A percentile compares a stretch with the other conserved stretches of the same genome.
phyloP scores from a whole-genome alignment of 64 coral and sea anemone species.

The Actinia tenebrosa region DNA sequence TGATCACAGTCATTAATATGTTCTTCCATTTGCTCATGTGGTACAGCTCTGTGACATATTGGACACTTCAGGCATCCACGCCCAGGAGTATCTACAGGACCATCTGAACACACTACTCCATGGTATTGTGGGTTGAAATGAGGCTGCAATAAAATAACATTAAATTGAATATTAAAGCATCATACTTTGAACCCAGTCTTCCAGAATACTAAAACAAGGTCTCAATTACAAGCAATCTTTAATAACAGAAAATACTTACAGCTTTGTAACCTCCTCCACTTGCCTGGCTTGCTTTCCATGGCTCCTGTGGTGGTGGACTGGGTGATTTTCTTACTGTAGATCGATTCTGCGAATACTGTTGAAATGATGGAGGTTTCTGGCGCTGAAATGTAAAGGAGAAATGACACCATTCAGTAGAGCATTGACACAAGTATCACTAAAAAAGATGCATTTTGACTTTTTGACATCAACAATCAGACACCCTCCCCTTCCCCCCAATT shows the following conservation, averaged over 20 bases:
- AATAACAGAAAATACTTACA: background rate
- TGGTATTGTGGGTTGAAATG: background rate
- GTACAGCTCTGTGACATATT: slow-evolving; percentile 26
- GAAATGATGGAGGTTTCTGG: background rate
- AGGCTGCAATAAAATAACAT: background rate
- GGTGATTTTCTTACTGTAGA: background rate
- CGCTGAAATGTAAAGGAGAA: background rate
- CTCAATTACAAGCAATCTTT: background rate
- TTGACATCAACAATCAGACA: too few relatives aligned
- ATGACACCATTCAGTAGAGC: background rate
- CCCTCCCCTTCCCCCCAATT: too few relatives aligned
- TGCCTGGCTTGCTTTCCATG: slow-evolving; percentile 16
- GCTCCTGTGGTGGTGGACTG: background rate
- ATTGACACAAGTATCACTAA: background rate
- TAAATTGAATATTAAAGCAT: background rate
- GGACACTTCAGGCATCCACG: slow-evolving; percentile 27
- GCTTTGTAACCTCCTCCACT: background rate
- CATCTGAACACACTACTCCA: slow-evolving; percentile 23
- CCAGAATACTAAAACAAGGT: too few relatives aligned
- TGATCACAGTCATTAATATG: slow-evolving; percentile 46
- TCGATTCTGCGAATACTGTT: background rate
- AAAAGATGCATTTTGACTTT: background rate
- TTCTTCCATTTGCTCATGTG: slow-evolving; percentile 39
- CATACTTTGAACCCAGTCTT: background rate
- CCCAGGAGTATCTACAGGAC: slow-evolving; percentile 1